These are phyloP conservation scores for Drosophila neutralis DNA, from an alignment of 2,888 invertebrate species.

Conservation along the genomic window DNA sequence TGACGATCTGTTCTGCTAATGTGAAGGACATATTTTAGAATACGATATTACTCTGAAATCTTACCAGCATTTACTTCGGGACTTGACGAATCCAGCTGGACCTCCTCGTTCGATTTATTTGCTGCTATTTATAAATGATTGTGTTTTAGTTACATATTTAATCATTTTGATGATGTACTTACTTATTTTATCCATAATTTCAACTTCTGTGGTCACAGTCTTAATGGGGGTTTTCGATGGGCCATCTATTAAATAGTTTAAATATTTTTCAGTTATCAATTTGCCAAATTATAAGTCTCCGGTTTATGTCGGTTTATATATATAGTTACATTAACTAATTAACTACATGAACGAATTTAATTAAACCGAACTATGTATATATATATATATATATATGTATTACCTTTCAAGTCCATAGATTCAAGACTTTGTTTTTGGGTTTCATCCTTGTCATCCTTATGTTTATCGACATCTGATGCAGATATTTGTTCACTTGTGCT, in stretches of 20 bases:
- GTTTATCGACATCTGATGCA: neutral
- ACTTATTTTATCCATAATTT: neutral
- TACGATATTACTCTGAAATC: conserved; percentile 33
- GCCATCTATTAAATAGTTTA: conserved; percentile 4
- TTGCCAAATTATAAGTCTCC: neutral
- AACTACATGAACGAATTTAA: no score
- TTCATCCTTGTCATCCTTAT: neutral
- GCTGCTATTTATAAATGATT: neutral
- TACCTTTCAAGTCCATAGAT: neutral
- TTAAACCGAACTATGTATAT: no score
- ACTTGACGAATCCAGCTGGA: neutral
- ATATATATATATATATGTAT: no score
- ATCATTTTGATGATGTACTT: neutral
- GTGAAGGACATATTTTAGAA: conserved; percentile 66
- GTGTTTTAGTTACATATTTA: neutral
- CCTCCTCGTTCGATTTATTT: neutral
- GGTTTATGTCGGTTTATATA: neutral
- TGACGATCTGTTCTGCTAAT: conserved; percentile 76
- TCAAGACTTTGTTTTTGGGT: neutral
- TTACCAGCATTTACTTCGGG: conserved; percentile 79
- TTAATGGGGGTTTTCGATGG: neutral
- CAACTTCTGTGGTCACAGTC: neutral
- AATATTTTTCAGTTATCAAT: neutral
- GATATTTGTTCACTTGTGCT: neutral
- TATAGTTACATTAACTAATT: neutral